Base-by-base conservation (phyloP, 2,888 invertebrate species). In the Arrhopalites spinosus region DNA sequence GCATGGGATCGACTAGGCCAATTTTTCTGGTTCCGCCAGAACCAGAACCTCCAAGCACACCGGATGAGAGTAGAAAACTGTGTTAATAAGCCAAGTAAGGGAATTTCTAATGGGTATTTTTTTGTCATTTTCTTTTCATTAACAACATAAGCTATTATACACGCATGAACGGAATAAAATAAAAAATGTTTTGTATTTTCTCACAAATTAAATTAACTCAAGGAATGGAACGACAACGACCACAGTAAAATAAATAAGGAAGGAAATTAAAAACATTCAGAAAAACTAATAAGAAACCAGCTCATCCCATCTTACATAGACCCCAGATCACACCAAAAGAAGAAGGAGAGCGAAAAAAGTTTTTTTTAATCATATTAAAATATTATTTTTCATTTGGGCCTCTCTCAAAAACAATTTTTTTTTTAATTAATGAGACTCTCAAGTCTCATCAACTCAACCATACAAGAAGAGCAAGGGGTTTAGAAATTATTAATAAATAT, bases 1-100 rank as follows among this genome's bases (percentile, higher is more conserved):
- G 93, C 94, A 95, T 95, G 89, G 95, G 95, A 91, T 95, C 95
- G 91, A 95, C 93, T 61, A 75, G 75, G 91, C 95, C 95, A 90
- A 93, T 93, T 91, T 94, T 94, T 85, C 87, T 87, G 85, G 88
- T 88, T 87, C 70, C 63, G n/a, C n/a, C n/a, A 25, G 74, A 66
- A 74, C 74, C 74, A 70, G 64, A 64, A 36, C 27, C 70, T 29
- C 70, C 70, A 27, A 61, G 68, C n/a, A 67, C 74, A 64, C 75
- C 75, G 70, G 70, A 53, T 61, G 74, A 61, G 70, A 75, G 75
- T 63, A 75, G 75, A 75, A 75, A 75, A 75, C 75, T 75, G 75
- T 74, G 72, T 68, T 74, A 53, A 74, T 56, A 70, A 69, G 74
- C 59, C 63, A 69, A 75, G 75, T 63, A 69, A 75, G 75, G 75